A percentile compares a stretch with the other conserved stretches of the same genome.
phyloP scores from a whole-genome alignment of 2,113 vertebrate species.

The Percopsis transmontana region DNA sequence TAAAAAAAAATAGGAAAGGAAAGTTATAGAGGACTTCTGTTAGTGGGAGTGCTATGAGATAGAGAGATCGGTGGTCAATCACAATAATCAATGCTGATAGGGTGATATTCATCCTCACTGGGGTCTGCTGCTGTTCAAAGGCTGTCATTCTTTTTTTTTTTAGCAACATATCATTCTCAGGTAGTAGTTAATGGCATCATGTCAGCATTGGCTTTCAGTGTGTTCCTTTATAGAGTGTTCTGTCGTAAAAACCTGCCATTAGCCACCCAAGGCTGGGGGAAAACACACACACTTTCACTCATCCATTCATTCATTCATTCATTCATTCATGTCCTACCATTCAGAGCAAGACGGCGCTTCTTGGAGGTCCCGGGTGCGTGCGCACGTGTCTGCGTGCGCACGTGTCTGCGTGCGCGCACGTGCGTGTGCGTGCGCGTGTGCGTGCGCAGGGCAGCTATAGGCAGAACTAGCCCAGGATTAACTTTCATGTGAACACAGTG shows the following conservation, averaged over 20 bases:
- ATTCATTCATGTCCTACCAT: conserved; percentile 23
- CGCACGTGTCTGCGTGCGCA: background rate
- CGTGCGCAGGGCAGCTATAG: conserved; percentile 3
- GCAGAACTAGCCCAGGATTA: conserved; percentile 2
- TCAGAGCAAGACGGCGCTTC: conserved; percentile 36
- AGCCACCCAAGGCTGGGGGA: conserved; percentile 22
- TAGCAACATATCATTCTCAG: conserved; percentile 37
- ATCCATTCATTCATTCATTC: conserved; percentile 22
- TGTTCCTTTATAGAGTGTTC: conserved; percentile 28
- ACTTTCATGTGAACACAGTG: conserved; percentile 18
- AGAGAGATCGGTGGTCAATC: too few species aligned
- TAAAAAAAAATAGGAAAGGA: too few species aligned
- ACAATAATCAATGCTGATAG: conserved; percentile 38
- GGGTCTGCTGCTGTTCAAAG: conserved; percentile 54
- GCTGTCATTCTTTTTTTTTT: conserved; percentile 39
- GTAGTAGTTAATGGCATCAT: conserved; percentile 53
- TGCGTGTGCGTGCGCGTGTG: background rate
- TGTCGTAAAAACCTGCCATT: conserved; percentile 52
- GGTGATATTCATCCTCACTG: conserved; percentile 46
- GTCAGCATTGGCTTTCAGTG: conserved; percentile 21
- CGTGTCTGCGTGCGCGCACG: background rate
- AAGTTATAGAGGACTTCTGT: too few species aligned
- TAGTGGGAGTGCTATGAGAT: too few species aligned
- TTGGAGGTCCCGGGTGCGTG: conserved; percentile 7
- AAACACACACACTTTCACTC: conserved; percentile 37